Evolutionary conservation across 2,113 vertebrate species (phyloP).

Genomic region (Archocentrus centrarchus): DNA sequence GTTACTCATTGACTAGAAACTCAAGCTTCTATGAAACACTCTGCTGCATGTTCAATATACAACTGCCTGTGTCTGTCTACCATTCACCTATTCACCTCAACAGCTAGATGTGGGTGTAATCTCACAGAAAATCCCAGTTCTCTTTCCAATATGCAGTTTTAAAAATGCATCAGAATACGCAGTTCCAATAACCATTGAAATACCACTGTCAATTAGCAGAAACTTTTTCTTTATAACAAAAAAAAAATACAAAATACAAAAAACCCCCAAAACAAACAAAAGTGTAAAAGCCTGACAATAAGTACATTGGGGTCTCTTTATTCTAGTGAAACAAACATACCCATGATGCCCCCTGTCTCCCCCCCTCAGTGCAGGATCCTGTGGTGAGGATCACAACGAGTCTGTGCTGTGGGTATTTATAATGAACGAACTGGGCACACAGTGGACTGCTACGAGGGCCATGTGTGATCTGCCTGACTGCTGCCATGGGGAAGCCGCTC

Average conservation of each 20-base stretch:
- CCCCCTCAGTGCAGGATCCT: slow-evolving; percentile 48
- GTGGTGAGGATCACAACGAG: slow-evolving; percentile 70
- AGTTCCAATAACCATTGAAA: slow-evolving; percentile 24
- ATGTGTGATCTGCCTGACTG: slow-evolving; percentile 75
- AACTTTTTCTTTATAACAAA: background rate
- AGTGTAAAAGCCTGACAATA: slow-evolving; percentile 38
- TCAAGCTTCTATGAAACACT: slow-evolving; percentile 44
- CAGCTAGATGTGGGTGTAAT: background rate
- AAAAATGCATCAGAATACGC: slow-evolving; percentile 26
- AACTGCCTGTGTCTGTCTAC: slow-evolving; percentile 37
- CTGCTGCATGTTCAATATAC: slow-evolving; percentile 22
- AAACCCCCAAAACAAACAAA: slow-evolving; percentile 1
- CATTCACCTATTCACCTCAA: slow-evolving; percentile 1
- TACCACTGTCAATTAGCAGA: slow-evolving; percentile 23
- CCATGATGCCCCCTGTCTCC: slow-evolving; percentile 44
- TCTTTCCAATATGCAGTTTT: slow-evolving; percentile 14
- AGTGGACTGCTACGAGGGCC: slow-evolving; percentile 62
- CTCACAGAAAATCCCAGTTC: background rate
- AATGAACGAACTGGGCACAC: slow-evolving; percentile 70
- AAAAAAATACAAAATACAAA: background rate
- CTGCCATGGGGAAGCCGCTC: slow-evolving; percentile 75
- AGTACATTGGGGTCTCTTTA: slow-evolving; percentile 33
- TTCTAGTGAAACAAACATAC: slow-evolving; percentile 49
- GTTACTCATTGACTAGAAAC: slow-evolving; percentile 75
- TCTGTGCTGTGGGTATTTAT: slow-evolving; percentile 69